Percentiles rank a stretch among this genome's conserved stretches.
These are phyloP conservation scores for Ophion slaviceki DNA, from an alignment of 2,888 invertebrate species.

Conservation along the genomic window DNA sequence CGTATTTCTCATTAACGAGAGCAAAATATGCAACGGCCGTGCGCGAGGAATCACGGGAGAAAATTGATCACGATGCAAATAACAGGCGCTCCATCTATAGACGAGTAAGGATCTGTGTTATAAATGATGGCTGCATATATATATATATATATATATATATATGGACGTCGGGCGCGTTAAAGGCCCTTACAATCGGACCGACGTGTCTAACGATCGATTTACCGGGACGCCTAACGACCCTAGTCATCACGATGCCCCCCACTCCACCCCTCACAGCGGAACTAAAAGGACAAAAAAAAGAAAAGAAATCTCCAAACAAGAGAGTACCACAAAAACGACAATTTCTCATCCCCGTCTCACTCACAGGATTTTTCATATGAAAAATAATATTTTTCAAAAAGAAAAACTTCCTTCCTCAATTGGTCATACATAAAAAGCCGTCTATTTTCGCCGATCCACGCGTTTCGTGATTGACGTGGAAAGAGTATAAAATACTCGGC, in stretches of 20 bases:
- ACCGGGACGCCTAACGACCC: slow-evolving; percentile 35
- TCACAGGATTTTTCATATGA: neutral
- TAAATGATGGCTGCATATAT: neutral
- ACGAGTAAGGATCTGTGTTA: slow-evolving; percentile 32
- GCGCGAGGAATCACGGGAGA: slow-evolving; percentile 13
- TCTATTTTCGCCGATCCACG: neutral
- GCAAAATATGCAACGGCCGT: slow-evolving; percentile 60
- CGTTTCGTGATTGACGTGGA: neutral
- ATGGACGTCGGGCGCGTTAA: slow-evolving; percentile 26
- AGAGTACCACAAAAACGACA: slow-evolving; percentile 1
- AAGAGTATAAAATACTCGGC: neutral
- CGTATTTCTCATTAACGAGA: slow-evolving; percentile 63
- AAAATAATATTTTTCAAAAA: neutral
- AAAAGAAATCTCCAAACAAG: neutral
- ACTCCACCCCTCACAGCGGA: neutral
- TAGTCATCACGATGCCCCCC: slow-evolving; percentile 37
- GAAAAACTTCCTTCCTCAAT: neutral
- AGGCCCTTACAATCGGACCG: slow-evolving; percentile 31
- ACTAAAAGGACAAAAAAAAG: neutral
- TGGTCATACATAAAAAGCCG: neutral
- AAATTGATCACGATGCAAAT: slow-evolving; percentile 73
- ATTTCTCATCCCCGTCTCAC: neutral
- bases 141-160: neutral
- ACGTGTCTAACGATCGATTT: slow-evolving; percentile 65
- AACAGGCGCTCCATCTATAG: slow-evolving; percentile 54